Evolutionary conservation across 2,797 vertebrate species (phyloP).

Genomic region (Pelobates cultripes): DNA sequence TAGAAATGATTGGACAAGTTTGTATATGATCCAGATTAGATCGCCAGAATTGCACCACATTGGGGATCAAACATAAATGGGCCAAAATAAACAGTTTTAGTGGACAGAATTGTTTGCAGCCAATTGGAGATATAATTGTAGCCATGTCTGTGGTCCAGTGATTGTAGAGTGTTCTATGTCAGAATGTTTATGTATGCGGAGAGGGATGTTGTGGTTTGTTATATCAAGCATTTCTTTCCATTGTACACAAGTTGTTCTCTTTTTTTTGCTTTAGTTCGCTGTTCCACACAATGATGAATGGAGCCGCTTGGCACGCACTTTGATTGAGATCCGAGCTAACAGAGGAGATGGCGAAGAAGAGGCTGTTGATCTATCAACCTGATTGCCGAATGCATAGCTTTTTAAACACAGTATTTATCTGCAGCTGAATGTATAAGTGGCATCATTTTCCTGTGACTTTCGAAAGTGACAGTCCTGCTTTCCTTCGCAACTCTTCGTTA

Average conservation of each 20-base stretch:
- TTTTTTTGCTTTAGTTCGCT: slow-evolving; percentile 77
- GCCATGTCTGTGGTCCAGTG: neutral
- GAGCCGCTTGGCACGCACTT: slow-evolving; percentile 86
- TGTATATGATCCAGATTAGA: too few relatives aligned
- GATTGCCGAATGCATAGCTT: slow-evolving; percentile 44
- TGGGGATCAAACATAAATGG: too few relatives aligned
- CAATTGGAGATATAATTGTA: neutral
- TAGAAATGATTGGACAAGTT: too few relatives aligned
- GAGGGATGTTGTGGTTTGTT: neutral
- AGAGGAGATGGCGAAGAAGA: slow-evolving; percentile 92
- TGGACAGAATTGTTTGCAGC: too few relatives aligned
- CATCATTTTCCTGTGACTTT: slow-evolving; percentile 62
- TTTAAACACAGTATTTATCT: slow-evolving; percentile 39
- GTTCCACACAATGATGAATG: slow-evolving; percentile 89
- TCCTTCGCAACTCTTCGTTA: slow-evolving; percentile 19
- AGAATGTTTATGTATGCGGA: neutral
- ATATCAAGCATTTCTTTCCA: too few relatives aligned
- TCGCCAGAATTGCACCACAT: too few relatives aligned
- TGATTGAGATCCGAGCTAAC: slow-evolving; percentile 94
- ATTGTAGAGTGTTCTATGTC: neutral
- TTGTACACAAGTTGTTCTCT: neutral
- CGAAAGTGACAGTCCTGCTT: slow-evolving; percentile 6
- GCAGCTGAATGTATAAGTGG: slow-evolving; percentile 17
- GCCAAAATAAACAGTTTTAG: too few relatives aligned
- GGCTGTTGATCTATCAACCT: slow-evolving; percentile 84